Base-by-base conservation (phyloP, 1,140 invertebrate species). In the Cydia fagiglandana region DNA sequence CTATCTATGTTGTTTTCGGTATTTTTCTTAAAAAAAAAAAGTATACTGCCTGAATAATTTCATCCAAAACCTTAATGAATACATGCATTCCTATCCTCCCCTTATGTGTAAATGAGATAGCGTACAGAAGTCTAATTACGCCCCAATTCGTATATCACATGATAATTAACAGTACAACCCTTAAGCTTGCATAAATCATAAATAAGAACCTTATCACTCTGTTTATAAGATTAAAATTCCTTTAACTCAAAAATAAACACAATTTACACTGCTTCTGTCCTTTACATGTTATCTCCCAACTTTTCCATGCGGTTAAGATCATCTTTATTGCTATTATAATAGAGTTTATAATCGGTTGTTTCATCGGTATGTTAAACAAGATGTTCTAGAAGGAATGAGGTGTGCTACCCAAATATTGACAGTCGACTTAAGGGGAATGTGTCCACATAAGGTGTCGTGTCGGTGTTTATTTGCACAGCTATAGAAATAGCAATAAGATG, bases 401-500 rank as follows among this genome's bases (percentile, higher is more conserved):
- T 70, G 66, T 70, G 34, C 64, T 70, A 70, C 34, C 66, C 66
- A 17, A 70, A 70, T 70, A 70, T 70, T 70, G 66, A 70, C 66
- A 70, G 38, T 70, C n/a, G 66, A 70, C 66, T 70, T 70, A 70
- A 61, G 56, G 66, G 34, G 30, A 70, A 70, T 70, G 66, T 70
- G 66, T 70, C 66, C 66, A 70, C 66, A 70, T 24, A 38, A 70
- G 66, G 66, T 70, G 66, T 70, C 38, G 66, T 70, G 66, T 70
- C 38, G 66, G 3, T 70, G n/a, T 70, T 70, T 70, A 38, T 70
- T 70, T 70, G 38, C 30, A 7, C 15, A 41, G 66, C 66, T 38
- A 70, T 70, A 70, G 66, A 70, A 70, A 70, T 38, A 70, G 66
- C 66, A 70, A 70, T 70, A 70, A 70, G 66, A 70, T 70, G 38